Conservation (phyloP, 2,888 invertebrate genomes). For the Fragum fragum region DNA sequence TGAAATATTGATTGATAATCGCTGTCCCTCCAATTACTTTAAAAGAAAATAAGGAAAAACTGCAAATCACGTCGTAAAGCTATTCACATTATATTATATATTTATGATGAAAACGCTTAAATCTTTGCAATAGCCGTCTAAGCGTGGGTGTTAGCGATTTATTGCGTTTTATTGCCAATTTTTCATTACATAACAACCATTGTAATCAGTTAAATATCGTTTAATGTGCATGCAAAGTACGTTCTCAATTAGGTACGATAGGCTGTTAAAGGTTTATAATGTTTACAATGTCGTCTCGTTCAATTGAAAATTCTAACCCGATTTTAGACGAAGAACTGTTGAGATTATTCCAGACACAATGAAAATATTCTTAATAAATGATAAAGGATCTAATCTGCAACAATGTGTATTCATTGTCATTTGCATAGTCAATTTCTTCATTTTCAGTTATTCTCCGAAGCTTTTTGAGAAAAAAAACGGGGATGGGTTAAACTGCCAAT, state of each 20-base stretch:
- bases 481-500: too few species aligned
- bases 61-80: background rate
- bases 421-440: too few species aligned
- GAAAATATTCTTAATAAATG: too few species aligned
- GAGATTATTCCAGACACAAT: too few species aligned
- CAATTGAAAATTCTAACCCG: background rate
- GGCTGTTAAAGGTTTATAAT: background rate
- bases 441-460: too few species aligned
- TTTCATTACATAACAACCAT: constrained; percentile 2
- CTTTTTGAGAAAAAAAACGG: too few species aligned
- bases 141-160: constrained; percentile 22
- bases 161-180: constrained; percentile 12
- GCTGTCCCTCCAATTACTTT: too few species aligned
- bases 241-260: constrained; percentile 11
- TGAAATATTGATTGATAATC: too few species aligned
- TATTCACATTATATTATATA: background rate
- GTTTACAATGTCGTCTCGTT: constrained; percentile 14
- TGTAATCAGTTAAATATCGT: constrained; percentile 22
- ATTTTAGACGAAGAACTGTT: too few species aligned
- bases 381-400: too few species aligned
- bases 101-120: constrained; percentile 16
- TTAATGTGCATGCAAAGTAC: constrained; percentile 23
- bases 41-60: background rate
- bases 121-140: background rate
- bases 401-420: too few species aligned